Conservation (phyloP, 1,140 invertebrate genomes). For the Ceratina australensis region DNA sequence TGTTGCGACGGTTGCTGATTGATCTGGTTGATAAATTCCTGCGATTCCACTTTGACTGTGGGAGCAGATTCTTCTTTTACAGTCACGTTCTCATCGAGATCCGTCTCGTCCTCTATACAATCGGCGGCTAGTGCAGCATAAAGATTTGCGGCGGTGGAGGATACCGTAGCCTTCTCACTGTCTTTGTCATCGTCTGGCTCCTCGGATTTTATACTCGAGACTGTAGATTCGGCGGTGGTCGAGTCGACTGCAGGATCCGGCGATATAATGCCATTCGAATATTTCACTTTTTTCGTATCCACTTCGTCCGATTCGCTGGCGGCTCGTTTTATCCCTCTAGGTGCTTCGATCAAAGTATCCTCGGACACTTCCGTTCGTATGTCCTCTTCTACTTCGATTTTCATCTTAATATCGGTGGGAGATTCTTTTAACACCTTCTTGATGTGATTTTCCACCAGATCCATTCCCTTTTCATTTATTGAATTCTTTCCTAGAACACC, state of each 20-base stretch:
- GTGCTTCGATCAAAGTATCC: slow-evolving; percentile 72
- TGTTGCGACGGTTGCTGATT: slow-evolving; percentile 57
- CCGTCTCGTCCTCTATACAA: slow-evolving; percentile 84
- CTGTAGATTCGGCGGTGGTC: slow-evolving; percentile 75
- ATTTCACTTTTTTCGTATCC: slow-evolving; percentile 79
- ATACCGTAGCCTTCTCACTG: slow-evolving; percentile 80
- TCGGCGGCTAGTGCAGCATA: slow-evolving; percentile 86
- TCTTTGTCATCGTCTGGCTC: slow-evolving; percentile 78
- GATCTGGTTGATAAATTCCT: slow-evolving; percentile 68
- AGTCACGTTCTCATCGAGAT: slow-evolving; percentile 79
- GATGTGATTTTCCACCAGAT: slow-evolving; percentile 83
- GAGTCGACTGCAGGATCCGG: slow-evolving; percentile 75
- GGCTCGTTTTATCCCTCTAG: slow-evolving; percentile 75
- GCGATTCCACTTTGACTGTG: slow-evolving; percentile 64
- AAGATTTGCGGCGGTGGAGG: slow-evolving; percentile 85
- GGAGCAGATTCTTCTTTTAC: slow-evolving; percentile 62
- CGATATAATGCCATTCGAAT: slow-evolving; percentile 79
- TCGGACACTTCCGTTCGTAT: slow-evolving; percentile 72
- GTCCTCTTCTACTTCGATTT: slow-evolving; percentile 59
- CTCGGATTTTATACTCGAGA: slow-evolving; percentile 76
- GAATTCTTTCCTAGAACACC: slow-evolving; percentile 82
- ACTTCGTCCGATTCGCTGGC: slow-evolving; percentile 73
- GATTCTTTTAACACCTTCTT: slow-evolving; percentile 80
- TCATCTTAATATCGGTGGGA: slow-evolving; percentile 71
- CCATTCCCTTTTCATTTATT: slow-evolving; percentile 82